phyloP scores from a whole-genome alignment of 2,888 invertebrate species.

The Apamea sordens region DNA sequence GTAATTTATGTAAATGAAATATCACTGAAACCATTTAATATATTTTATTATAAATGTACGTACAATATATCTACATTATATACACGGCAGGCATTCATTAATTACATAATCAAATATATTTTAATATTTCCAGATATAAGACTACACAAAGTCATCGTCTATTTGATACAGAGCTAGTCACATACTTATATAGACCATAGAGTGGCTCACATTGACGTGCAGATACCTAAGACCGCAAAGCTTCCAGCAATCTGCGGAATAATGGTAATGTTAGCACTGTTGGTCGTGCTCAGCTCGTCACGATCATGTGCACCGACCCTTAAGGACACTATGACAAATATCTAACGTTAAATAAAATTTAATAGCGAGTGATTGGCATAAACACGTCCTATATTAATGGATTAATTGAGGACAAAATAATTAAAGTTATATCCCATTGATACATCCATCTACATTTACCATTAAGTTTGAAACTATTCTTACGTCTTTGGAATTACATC shows the following conservation, averaged over 20 bases:
- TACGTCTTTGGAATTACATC: constrained; percentile 90
- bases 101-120: constrained; percentile 66
- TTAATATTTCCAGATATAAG: constrained; percentile 67
- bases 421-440: constrained; percentile 67
- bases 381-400: constrained; percentile 67
- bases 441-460: constrained; percentile 74
- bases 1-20: constrained; percentile 47
- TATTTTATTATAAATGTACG: constrained; percentile 82
- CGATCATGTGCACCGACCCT: constrained; percentile 18
- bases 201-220: constrained; percentile 24
- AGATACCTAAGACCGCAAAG: neutral
- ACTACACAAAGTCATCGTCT: constrained; percentile 78
- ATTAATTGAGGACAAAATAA: constrained; percentile 62
- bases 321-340: constrained; percentile 63
- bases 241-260: neutral
- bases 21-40: constrained; percentile 81
- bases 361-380: constrained; percentile 71
- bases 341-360: constrained; percentile 68
- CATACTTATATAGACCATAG: constrained; percentile 51
- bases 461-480: constrained; percentile 87
- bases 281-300: neutral
- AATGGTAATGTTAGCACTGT: neutral
- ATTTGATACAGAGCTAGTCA: constrained; percentile 59
- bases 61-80: constrained; percentile 87
- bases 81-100: constrained; percentile 79